phyloP scores from a whole-genome alignment of 1,140 invertebrate genomes.

The Achroia grisella region DNA sequence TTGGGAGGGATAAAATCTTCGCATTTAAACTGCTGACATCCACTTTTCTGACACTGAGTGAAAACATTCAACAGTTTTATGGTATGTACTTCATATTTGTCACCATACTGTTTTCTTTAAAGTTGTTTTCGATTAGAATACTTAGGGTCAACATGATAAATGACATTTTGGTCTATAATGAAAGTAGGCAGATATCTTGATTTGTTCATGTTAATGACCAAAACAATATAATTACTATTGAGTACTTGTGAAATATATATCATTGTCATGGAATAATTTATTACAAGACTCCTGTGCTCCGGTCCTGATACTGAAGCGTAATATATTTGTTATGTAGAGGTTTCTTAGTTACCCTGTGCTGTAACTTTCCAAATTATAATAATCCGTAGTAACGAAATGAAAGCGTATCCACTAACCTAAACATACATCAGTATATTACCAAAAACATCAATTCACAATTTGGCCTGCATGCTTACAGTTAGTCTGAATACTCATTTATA shows the following conservation, averaged over 20 bases:
- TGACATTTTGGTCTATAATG: neutral
- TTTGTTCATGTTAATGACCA: too few relatives aligned
- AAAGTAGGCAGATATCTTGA: too few relatives aligned
- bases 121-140: too few relatives aligned
- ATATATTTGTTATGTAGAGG: neutral
- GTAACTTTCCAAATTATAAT: constrained; percentile 20
- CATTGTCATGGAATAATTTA: neutral
- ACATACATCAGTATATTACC: constrained; percentile 12
- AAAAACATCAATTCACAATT: constrained; percentile 17
- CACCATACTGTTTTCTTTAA: constrained; percentile 1
- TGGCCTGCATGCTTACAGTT: constrained; percentile 16
- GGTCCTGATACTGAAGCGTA: constrained; percentile 11
- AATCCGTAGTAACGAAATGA: constrained; percentile 16
- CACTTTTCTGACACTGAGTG: too few relatives aligned
- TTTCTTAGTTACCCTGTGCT: constrained; percentile 24
- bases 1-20: too few relatives aligned
- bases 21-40: too few relatives aligned
- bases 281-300: constrained; percentile 10
- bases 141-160: too few relatives aligned
- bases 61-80: too few relatives aligned
- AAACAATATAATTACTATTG: neutral
- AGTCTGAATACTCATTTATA: neutral
- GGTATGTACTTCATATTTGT: constrained; percentile 1
- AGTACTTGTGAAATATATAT: constrained; percentile 2
- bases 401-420: constrained; percentile 30